phyloP scores from a whole-genome alignment of 2,797 vertebrate species.

The Acanthurus lineatus region DNA sequence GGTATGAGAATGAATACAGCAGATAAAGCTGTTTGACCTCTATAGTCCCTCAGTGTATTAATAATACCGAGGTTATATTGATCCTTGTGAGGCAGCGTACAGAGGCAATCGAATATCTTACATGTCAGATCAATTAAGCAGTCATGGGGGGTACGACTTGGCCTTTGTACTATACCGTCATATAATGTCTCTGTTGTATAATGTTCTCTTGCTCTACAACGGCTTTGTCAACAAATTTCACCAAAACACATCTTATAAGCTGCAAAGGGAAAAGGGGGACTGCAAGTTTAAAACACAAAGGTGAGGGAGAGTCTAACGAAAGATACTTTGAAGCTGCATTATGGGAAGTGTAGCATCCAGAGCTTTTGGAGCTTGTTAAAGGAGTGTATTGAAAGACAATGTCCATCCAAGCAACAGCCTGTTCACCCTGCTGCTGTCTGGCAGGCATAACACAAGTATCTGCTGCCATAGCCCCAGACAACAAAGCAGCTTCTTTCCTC shows the following conservation, averaged over 20 bases:
- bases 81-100: slow-evolving; percentile 8
- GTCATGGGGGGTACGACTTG: too few relatives aligned
- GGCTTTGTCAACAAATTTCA: neutral
- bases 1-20: neutral
- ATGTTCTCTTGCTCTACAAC: neutral
- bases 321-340: neutral
- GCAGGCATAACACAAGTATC: neutral
- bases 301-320: too few relatives aligned
- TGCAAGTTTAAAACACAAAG: neutral
- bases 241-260: too few relatives aligned
- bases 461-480: neutral
- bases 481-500: neutral
- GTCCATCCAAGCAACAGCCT: neutral
- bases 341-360: neutral
- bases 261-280: too few relatives aligned
- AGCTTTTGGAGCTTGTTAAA: neutral
- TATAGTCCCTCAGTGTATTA: neutral
- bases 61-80: slow-evolving; percentile 6
- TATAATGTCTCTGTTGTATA: too few relatives aligned
- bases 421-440: neutral
- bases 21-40: neutral
- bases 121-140: slow-evolving; percentile 1
- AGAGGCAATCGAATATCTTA: slow-evolving; percentile 14
- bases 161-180: neutral
- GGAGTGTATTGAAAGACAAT: neutral